phyloP scores from a whole-genome alignment of 2,888 invertebrate species.

The Apotomis turbidana region DNA sequence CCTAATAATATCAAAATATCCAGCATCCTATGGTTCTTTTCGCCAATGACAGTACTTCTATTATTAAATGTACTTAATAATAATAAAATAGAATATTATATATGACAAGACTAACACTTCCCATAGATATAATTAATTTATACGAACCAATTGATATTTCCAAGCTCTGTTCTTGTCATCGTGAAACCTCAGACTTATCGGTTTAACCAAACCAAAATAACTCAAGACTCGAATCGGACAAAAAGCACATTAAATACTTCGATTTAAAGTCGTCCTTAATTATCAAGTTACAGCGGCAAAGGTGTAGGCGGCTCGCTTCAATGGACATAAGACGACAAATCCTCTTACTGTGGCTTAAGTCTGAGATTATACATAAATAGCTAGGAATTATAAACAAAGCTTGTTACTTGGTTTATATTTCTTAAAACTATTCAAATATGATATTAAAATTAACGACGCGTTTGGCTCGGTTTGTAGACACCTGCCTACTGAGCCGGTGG shows the following conservation, averaged over 20 bases:
- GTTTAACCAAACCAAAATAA: slow-evolving; percentile 14
- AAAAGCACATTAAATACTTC: neutral
- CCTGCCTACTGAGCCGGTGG: too few relatives aligned
- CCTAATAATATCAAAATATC: too few relatives aligned
- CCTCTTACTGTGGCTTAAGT: slow-evolving; percentile 32
- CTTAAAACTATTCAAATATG: too few relatives aligned
- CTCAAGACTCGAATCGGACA: neutral
- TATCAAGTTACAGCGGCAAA: neutral
- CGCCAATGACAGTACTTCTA: too few relatives aligned
- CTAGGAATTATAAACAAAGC: slow-evolving; percentile 35
- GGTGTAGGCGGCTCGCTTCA: slow-evolving; percentile 21
- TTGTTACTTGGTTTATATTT: neutral
- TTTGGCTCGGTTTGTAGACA: too few relatives aligned
- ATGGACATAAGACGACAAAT: slow-evolving; percentile 36
- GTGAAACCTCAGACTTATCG: slow-evolving; percentile 37
- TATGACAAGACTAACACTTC: neutral
- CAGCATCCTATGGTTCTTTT: too few relatives aligned
- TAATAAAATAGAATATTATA: too few relatives aligned
- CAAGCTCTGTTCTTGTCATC: slow-evolving; percentile 31
- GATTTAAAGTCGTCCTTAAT: neutral
- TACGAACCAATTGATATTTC: slow-evolving; percentile 22
- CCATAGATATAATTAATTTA: slow-evolving; percentile 17
- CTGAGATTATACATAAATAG: slow-evolving; percentile 25
- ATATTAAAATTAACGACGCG: too few relatives aligned
- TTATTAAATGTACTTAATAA: too few relatives aligned